Conservation (phyloP, 2,113 vertebrate genomes). For the Hydrochoerus hydrochaeris region DNA sequence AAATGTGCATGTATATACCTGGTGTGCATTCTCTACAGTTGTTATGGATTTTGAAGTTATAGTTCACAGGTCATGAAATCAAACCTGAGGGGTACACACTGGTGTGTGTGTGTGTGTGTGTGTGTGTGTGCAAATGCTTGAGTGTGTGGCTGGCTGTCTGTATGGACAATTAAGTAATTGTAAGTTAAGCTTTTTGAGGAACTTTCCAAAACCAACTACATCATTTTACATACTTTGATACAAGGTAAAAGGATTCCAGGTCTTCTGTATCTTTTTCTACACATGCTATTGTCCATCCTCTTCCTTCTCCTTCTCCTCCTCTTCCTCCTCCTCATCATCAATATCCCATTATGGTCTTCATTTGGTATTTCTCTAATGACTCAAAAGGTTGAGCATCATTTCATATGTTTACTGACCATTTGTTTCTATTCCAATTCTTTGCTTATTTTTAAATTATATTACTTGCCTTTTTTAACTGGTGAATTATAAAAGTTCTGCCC, state of each 20-base stretch:
- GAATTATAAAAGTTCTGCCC: neutral
- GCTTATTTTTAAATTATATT: neutral
- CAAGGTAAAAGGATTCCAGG: neutral
- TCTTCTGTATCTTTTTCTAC: neutral
- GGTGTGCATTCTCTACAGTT: neutral
- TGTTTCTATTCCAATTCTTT: neutral
- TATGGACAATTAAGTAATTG: neutral
- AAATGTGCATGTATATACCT: neutral
- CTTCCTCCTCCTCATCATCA: neutral
- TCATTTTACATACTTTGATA: neutral
- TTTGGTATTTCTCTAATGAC: neutral
- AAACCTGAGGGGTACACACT: neutral
- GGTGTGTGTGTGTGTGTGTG: neutral
- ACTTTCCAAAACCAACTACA: neutral
- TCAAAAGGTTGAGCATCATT: neutral
- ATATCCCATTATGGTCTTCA: neutral
- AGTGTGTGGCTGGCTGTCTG: neutral
- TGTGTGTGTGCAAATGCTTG: neutral
- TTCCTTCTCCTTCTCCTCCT: no score
- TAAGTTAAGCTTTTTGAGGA: neutral
- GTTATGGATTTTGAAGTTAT: neutral
- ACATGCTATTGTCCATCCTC: neutral
- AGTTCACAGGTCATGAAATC: neutral
- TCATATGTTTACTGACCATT: neutral
- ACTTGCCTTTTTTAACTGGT: neutral